phyloP scores from a whole-genome alignment of 2,113 vertebrate species.

The Fulmarus glacialis region DNA sequence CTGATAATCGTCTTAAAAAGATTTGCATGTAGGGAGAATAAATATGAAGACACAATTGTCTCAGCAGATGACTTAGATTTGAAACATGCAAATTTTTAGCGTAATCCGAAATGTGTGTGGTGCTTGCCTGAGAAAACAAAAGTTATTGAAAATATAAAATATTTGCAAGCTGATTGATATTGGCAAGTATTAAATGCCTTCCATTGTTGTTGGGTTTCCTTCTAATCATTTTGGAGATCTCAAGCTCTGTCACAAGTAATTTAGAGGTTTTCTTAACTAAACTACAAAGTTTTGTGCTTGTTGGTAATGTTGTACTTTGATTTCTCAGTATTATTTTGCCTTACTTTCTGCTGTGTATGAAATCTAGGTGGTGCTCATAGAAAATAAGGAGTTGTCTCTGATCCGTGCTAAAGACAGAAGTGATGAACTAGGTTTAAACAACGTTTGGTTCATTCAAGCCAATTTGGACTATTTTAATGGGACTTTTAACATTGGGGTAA shows the following conservation, averaged over 20 bases:
- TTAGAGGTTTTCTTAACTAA: background rate
- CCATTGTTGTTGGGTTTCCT: background rate
- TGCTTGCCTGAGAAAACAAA: background rate
- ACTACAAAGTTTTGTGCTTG: background rate
- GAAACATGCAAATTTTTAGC: background rate
- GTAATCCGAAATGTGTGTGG: background rate
- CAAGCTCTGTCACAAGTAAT: background rate
- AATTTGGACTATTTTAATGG: conserved; percentile 96
- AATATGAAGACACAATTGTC: background rate
- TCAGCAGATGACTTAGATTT: background rate
- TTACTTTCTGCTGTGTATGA: background rate
- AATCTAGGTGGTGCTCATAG: conserved; percentile 89
- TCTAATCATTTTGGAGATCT: background rate
- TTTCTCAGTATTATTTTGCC: conserved; percentile 15
- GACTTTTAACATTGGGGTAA: conserved; percentile 93
- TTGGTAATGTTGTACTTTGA: background rate
- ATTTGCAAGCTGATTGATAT: background rate
- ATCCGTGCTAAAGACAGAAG: conserved; percentile 88
- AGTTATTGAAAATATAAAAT: background rate
- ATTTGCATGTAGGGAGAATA: background rate
- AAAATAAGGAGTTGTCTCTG: conserved; percentile 97
- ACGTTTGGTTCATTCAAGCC: conserved; percentile 93
- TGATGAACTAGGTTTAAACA: conserved; percentile 84
- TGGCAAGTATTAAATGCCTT: background rate
- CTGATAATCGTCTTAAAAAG: background rate